Base-by-base conservation (phyloP, 2,113 vertebrate genomes). In the Trichomycterus rosablanca region DNA sequence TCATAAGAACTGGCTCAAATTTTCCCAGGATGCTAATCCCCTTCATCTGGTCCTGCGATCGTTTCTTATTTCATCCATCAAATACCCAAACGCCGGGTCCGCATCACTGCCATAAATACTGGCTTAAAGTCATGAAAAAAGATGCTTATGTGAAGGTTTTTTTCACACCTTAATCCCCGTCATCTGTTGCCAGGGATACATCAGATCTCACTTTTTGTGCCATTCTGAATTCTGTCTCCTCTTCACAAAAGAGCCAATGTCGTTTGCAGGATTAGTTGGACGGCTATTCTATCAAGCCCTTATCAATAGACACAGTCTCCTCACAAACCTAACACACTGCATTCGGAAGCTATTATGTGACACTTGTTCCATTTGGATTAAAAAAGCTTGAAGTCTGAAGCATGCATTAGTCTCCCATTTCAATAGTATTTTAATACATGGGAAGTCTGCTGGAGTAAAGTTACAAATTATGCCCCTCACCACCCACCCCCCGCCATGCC, bases 11-110 rank as follows among this genome's bases (percentile, higher is more conserved):
- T 66, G 50, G 60, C 74, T 59, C 55, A 57, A 52, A 30, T 60
- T 73, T 84, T 85, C 83, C 83, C 82, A 86, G 78, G 81, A 71
- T 80, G 71, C 78, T 86, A 86, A 87, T 83, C 83, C 78, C 15
- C 66, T 3, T 83, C 78, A 80, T 76, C 79, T 84, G 80, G 80
- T 83, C 77, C 77, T 78, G 80, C 63, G 64, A 79, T 44, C 55
- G 78, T 76, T 76, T 86, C 80, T 61, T 69, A 80, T 85, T 85
- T 80, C 80, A 70, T 10, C 59, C 62, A 51, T 55, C 42, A 44
- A 26, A 40, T 19, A 19, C 59, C 55, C 34, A 34, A 34, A 50
- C 34, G 34, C 24, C n/a, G 48, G 59, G 46, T 32, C 57, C 49
- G 30, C 65, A 71, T 53, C 7, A 57, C 55, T 8, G 71, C 28